Percentiles rank a stretch among this genome's conserved stretches.
phyloP scores from a whole-genome alignment of 1,140 invertebrate species.

The Bursaphelenchus mucronatus region DNA sequence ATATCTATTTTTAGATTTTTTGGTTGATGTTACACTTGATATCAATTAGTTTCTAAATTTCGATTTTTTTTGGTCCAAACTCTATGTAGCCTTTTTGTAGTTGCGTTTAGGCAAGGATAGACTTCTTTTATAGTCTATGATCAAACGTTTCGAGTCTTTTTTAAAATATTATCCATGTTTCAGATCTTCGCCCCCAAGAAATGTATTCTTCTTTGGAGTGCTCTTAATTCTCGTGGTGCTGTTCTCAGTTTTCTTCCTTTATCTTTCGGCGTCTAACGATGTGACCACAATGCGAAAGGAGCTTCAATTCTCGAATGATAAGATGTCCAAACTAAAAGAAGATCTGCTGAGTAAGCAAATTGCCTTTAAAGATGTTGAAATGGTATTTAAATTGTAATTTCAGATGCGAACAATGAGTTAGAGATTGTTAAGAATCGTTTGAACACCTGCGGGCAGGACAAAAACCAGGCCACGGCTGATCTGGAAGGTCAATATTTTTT shows the following conservation, averaged over 20 bases:
- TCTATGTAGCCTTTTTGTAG: no score
- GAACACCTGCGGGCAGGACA: background rate
- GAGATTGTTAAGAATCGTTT: background rate
- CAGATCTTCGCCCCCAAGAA: background rate
- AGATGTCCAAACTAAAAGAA: constrained; percentile 21
- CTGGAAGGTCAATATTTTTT: constrained; percentile 3
- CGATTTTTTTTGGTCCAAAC: background rate
- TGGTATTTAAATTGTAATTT: background rate
- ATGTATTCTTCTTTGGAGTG: constrained; percentile 21
- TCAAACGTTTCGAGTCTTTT: background rate
- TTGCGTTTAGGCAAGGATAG: no score
- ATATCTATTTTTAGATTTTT: background rate
- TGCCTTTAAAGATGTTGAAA: background rate
- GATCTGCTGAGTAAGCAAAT: constrained; percentile 16
- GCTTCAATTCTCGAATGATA: constrained; percentile 8
- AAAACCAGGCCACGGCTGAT: background rate
- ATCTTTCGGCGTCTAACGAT: constrained; percentile 22
- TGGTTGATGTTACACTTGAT: background rate
- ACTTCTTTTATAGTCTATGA: no score
- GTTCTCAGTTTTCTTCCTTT: constrained; percentile 26
- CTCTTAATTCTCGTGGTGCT: constrained; percentile 16
- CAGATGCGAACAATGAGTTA: background rate
- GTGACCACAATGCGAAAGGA: constrained; percentile 6
- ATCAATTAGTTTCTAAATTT: background rate
- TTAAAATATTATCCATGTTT: background rate